These are phyloP conservation scores for Pygocentrus nattereri DNA, from an alignment of 2,797 vertebrate species.

Conservation along the genomic window DNA sequence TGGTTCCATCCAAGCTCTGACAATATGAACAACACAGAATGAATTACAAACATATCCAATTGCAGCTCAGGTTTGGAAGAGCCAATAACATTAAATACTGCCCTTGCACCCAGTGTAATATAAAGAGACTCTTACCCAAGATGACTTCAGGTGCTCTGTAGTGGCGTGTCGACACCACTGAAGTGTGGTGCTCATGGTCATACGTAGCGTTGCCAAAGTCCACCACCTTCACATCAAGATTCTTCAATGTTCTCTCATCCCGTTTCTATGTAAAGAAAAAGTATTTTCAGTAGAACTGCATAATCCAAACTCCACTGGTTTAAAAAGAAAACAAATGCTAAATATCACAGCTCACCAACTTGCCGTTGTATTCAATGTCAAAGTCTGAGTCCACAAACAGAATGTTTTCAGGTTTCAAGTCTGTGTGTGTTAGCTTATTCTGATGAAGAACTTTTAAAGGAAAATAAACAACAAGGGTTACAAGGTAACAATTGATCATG, in stretches of 20 bases:
- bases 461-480: background rate
- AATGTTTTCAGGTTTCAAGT: slow-evolving; percentile 98
- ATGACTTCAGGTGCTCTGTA: slow-evolving; percentile 98
- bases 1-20: slow-evolving; percentile 90
- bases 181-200: slow-evolving; percentile 95
- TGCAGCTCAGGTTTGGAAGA: background rate
- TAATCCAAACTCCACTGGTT: background rate
- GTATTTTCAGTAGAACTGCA: background rate
- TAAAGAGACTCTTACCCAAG: slow-evolving; percentile 81
- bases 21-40: background rate
- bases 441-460: slow-evolving; percentile 88
- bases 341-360: slow-evolving; percentile 80
- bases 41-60: background rate
- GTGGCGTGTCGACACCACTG: slow-evolving; percentile 96
- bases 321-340: background rate
- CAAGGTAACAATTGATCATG: background rate
- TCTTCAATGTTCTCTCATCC: slow-evolving; percentile 90
- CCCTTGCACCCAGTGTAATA: background rate
- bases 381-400: slow-evolving; percentile 94
- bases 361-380: slow-evolving; percentile 87
- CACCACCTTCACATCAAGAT: slow-evolving; percentile 93
- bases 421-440: slow-evolving; percentile 96
- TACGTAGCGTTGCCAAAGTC: slow-evolving; percentile 98
- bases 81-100: background rate
- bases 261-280: slow-evolving; percentile 80